phyloP scores from a whole-genome alignment of 2,113 vertebrate genomes.

The Tachuris rubrigastra region DNA sequence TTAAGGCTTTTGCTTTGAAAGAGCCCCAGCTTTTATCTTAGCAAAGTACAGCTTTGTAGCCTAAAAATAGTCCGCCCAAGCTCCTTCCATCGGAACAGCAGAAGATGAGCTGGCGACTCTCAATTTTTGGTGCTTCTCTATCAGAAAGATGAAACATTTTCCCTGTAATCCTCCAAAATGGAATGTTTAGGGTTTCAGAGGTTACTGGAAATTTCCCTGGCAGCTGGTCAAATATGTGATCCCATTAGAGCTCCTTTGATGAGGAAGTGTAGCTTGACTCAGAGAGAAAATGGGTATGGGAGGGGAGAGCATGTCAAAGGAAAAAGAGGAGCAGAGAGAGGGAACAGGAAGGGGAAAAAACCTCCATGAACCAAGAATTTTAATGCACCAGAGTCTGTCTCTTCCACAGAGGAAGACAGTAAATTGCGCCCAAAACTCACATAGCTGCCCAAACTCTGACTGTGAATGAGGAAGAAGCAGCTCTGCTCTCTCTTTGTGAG shows the following conservation, averaged over 20 bases:
- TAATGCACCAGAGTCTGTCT: slow-evolving; percentile 55
- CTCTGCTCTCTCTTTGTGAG: background rate
- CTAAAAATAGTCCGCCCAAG: slow-evolving; percentile 60
- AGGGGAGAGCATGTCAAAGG: background rate
- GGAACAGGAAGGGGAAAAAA: slow-evolving; percentile 25
- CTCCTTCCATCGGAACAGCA: slow-evolving; percentile 47
- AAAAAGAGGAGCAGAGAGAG: slow-evolving; percentile 15
- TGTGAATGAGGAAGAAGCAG: slow-evolving; percentile 16
- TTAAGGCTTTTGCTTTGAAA: slow-evolving; percentile 61
- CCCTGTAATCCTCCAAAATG: slow-evolving; percentile 63
- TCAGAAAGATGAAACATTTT: slow-evolving; percentile 61
- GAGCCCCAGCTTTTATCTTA: slow-evolving; percentile 61
- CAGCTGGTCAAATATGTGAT: slow-evolving; percentile 62
- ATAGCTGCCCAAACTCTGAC: slow-evolving; percentile 34
- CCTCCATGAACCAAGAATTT: slow-evolving; percentile 49
- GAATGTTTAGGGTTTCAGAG: slow-evolving; percentile 46
- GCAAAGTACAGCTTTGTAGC: slow-evolving; percentile 63
- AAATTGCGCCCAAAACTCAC: slow-evolving; percentile 62
- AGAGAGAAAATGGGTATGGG: slow-evolving; percentile 17
- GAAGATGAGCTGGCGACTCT: slow-evolving; percentile 57
- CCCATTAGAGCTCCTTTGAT: slow-evolving; percentile 65
- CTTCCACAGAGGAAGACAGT: slow-evolving; percentile 47
- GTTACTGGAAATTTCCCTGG: slow-evolving; percentile 70
- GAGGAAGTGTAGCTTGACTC: slow-evolving; percentile 55
- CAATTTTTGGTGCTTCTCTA: slow-evolving; percentile 62